phyloP scores from a whole-genome alignment of 2,797 vertebrate genomes.

The Chloroceryle inda region DNA sequence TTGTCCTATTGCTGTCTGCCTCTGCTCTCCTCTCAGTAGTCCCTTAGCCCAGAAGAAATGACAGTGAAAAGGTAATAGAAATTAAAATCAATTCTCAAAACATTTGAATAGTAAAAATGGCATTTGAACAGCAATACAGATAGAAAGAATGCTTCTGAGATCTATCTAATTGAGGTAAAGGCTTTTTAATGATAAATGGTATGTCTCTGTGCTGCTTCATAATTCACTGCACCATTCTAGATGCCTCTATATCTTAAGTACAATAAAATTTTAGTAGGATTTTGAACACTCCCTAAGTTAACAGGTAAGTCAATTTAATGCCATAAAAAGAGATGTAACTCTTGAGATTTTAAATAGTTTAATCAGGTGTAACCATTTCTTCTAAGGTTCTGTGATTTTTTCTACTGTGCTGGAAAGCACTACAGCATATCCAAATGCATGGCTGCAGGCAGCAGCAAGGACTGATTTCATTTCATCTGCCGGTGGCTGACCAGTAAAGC shows the following conservation, averaged over 20 bases:
- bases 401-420: slow-evolving; percentile 57
- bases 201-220: slow-evolving; percentile 64
- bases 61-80: slow-evolving; percentile 76
- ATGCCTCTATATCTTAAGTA: slow-evolving; percentile 72
- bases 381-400: slow-evolving; percentile 71
- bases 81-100: slow-evolving; percentile 80
- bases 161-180: slow-evolving; percentile 76
- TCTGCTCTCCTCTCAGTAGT: not conserved
- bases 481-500: slow-evolving; percentile 44
- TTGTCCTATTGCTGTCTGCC: not conserved
- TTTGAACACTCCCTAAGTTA: slow-evolving; percentile 76
- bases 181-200: slow-evolving; percentile 77
- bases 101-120: slow-evolving; percentile 73
- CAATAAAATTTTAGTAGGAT: slow-evolving; percentile 78
- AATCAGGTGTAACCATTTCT: slow-evolving; percentile 75
- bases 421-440: slow-evolving; percentile 28
- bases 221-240: slow-evolving; percentile 66
- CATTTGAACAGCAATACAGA: slow-evolving; percentile 72
- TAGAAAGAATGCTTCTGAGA: slow-evolving; percentile 81
- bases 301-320: slow-evolving; percentile 78
- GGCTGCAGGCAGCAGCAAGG: slow-evolving; percentile 66
- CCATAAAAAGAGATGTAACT: slow-evolving; percentile 74
- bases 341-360: slow-evolving; percentile 78
- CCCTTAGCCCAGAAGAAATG: slow-evolving; percentile 56
- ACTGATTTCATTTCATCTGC: slow-evolving; percentile 46